Percentiles rank a stretch among this genome's conserved stretches.
These are phyloP conservation scores for Philhelius pedissequus DNA, from an alignment of 2,888 invertebrate species.

Conservation along the genomic window DNA sequence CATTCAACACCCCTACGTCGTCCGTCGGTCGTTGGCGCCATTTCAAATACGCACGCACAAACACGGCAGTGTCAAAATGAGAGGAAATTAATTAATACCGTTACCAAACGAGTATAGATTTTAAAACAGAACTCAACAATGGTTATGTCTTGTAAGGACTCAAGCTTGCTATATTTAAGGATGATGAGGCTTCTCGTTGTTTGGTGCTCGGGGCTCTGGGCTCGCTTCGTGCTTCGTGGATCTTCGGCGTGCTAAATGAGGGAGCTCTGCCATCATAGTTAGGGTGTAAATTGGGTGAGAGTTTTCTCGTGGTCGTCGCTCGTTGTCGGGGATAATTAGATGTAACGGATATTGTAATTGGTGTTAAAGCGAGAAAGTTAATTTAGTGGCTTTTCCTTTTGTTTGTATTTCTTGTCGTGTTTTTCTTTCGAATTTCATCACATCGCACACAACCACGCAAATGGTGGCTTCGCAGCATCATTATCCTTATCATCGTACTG, in stretches of 20 bases:
- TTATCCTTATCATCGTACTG: slow-evolving; percentile 2
- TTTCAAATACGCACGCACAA: not conserved
- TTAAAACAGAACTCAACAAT: slow-evolving; percentile 59
- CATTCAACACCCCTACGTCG: not conserved
- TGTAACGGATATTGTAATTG: slow-evolving; percentile 79
- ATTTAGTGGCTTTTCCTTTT: slow-evolving; percentile 71
- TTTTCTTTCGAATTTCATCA: slow-evolving; percentile 33
- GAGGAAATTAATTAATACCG: slow-evolving; percentile 67
- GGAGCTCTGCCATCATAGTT: not conserved
- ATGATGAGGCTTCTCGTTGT: slow-evolving; percentile 7
- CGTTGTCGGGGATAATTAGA: slow-evolving; percentile 75
- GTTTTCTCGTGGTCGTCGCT: slow-evolving; percentile 30
- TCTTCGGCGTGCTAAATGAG: not conserved
- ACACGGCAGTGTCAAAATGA: slow-evolving; percentile 28
- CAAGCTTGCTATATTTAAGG: slow-evolving; percentile 39
- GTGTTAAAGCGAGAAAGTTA: slow-evolving; percentile 78
- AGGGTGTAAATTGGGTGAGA: slow-evolving; percentile 34
- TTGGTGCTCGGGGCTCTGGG: not conserved
- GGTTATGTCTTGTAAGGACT: slow-evolving; percentile 61
- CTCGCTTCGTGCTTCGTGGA: not conserved
- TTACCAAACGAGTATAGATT: slow-evolving; percentile 49
- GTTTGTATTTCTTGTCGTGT: slow-evolving; percentile 44
- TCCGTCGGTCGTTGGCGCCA: too few relatives aligned
- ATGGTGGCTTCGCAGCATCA: not conserved
- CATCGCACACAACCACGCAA: slow-evolving; percentile 10